Evolutionary conservation across 92 coral and sea anemone species (phyloP), one percentile per base, ranked within the genome.

Genomic region (Zoanthus solanderi): DNA sequence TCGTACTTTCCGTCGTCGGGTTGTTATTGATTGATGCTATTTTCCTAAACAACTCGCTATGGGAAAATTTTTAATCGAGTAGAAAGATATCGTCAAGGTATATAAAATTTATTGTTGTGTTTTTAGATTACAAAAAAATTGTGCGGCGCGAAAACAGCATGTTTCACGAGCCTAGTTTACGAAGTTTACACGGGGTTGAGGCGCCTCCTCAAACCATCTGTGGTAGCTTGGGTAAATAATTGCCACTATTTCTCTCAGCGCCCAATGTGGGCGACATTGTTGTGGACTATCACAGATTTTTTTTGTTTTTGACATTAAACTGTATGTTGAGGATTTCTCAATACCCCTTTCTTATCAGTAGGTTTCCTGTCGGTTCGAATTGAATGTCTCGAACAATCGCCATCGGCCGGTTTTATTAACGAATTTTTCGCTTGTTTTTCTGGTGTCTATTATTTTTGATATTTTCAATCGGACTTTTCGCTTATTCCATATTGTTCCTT

Each of bases 251-350:
- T 68, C 75, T 81, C 60, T 81, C 76, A 81, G 37, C 75, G 29
- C 57, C 8, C 65, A 4, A 63, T 81, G 85, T 66, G 76, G 85
- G 85, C 85, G 85, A 37, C 17, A 66, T 81, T 81, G 85, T 81
- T 65, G 9, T 45, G 15, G 23, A 81, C 76, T 46, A 30, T 81
- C 75, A 81, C 75, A 63, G 85, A 81, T 44, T 67, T 65, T 75
- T 37, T 37, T 37, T 76, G 42, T 61, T 80, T 80, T 7, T 61
- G 84, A 80, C 74, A 80, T 44, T 50, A 80, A 81, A 50, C 61
- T 23, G 61, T 44, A 37, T 65, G 46, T 66, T 81, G 85, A 53
- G 63, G 85, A 81, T 81, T 81, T 81, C 85, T 48, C 85, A 67
- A 81, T 66, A 52, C 23, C 8, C 45, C 82, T 9, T 54, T 81